phyloP scores from a whole-genome alignment of 2,888 invertebrate genomes.

The Harpagoxenus sublaevis region DNA sequence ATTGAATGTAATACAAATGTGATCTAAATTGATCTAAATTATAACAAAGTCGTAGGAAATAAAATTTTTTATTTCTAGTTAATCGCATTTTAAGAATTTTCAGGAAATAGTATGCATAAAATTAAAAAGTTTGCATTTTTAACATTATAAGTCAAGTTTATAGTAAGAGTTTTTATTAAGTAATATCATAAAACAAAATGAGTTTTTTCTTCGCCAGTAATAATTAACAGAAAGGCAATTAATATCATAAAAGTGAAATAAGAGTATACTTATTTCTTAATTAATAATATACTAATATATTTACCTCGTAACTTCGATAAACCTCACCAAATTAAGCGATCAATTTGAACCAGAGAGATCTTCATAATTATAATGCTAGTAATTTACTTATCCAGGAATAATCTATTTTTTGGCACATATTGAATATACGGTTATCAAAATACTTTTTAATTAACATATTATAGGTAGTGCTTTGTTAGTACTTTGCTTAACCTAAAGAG shows the following conservation, averaged over 20 bases:
- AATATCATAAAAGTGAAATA: not conserved
- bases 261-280: not conserved
- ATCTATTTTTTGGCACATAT: not conserved
- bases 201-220: too few species aligned
- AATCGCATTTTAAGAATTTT: not conserved
- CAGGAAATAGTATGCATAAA: not conserved
- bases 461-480: not conserved
- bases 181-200: not conserved
- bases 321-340: not conserved
- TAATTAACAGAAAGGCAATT: not conserved
- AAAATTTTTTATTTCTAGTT: not conserved
- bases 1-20: not conserved
- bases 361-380: not conserved
- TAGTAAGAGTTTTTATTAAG: not conserved
- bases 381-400: slow-evolving; percentile 13
- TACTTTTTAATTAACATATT: not conserved
- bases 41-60: not conserved
- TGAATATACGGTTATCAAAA: not conserved
- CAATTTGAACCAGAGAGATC: not conserved
- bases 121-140: not conserved
- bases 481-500: not conserved
- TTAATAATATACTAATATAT: not conserved
- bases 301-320: not conserved
- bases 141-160: not conserved
- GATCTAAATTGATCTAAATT: not conserved